Evolutionary conservation across 2,888 invertebrate species (phyloP).

Genomic region (Caenorhabditis sp.): DNA sequence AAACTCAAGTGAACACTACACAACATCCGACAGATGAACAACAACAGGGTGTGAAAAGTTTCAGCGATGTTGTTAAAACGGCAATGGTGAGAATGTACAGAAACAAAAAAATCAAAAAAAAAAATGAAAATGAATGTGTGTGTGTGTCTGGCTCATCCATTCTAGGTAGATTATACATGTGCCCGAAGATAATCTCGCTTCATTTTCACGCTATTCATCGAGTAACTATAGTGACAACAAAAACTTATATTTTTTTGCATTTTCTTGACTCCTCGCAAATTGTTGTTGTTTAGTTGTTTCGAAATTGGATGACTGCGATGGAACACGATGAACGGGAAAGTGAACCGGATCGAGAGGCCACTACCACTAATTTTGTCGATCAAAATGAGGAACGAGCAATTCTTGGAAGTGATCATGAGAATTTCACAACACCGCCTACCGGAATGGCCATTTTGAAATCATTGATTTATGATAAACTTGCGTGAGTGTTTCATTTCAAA

Average conservation of each 20-base stretch:
- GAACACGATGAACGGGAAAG: slow-evolving; percentile 30
- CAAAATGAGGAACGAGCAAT: slow-evolving; percentile 6
- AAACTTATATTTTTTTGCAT: background rate
- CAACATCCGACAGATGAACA: no score
- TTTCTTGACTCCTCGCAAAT: background rate
- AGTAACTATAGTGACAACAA: background rate
- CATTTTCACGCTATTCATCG: background rate
- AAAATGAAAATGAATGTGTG: background rate
- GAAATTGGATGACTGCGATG: slow-evolving; percentile 21
- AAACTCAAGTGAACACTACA: background rate
- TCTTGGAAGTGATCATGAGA: background rate
- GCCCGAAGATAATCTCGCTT: background rate
- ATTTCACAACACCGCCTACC: background rate
- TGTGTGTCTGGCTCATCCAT: background rate
- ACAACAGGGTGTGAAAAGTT: background rate
- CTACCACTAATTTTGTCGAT: slow-evolving; percentile 8
- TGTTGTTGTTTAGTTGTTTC: slow-evolving; percentile 13
- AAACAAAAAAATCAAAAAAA: background rate
- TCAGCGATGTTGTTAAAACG: slow-evolving; percentile 28
- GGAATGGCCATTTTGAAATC: background rate
- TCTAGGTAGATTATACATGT: background rate
- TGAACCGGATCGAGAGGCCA: slow-evolving; percentile 27
- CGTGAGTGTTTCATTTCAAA: background rate
- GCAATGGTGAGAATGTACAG: slow-evolving; percentile 14
- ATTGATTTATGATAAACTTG: background rate